These are phyloP conservation scores for Anniella stebbinsi DNA, from an alignment of 2,797 vertebrate genomes.

Conservation along the genomic window DNA sequence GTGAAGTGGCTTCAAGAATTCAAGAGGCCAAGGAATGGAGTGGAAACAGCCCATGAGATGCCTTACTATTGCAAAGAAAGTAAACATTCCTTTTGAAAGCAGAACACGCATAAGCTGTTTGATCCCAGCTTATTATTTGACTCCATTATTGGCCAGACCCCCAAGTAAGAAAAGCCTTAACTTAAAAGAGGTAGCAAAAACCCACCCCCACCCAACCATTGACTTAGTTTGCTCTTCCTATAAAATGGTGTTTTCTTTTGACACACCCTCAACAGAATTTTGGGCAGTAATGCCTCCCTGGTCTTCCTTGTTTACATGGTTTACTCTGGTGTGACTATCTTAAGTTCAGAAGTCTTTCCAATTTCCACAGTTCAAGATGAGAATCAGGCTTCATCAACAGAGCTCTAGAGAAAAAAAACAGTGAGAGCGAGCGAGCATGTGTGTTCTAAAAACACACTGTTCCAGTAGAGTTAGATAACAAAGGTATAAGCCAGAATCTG, in stretches of 20 bases:
- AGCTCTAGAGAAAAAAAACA: background rate
- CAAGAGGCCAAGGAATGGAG: background rate
- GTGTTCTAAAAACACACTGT: background rate
- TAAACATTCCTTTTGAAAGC: background rate
- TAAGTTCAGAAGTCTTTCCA: slow-evolving; percentile 16
- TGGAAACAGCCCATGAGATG: rapidly evolving
- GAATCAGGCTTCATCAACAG: background rate
- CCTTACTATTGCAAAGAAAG: slow-evolving; percentile 13
- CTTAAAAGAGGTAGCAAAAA: background rate
- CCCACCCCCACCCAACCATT: background rate
- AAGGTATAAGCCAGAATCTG: background rate
- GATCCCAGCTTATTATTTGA: slow-evolving; percentile 12
- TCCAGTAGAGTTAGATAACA: background rate
- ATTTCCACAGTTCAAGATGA: background rate
- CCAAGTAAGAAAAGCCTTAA: background rate
- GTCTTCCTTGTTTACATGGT: background rate
- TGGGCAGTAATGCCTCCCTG: background rate
- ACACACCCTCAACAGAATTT: slow-evolving; percentile 5
- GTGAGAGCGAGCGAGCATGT: background rate
- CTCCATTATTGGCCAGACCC: background rate
- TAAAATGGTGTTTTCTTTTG: slow-evolving; percentile 13
- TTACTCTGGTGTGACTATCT: slow-evolving; percentile 4
- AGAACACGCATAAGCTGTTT: background rate
- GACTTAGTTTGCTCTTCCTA: background rate
- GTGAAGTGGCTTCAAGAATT: slow-evolving; percentile 2